Evolutionary conservation across 1,140 invertebrate species (phyloP).

Genomic region (Chironomus striatipennis): DNA sequence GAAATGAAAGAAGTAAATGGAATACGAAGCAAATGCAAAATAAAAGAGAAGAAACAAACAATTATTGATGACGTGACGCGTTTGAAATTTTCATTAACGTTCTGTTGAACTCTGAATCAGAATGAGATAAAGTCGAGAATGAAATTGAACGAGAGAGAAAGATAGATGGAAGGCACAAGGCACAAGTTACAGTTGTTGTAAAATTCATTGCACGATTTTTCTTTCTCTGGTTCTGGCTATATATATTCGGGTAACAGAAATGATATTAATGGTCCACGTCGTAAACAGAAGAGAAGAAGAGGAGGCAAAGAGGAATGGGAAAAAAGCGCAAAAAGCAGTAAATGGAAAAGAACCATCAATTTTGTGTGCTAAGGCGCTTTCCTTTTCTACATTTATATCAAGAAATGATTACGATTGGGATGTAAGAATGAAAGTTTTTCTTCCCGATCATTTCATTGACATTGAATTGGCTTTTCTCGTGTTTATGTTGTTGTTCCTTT

Average conservation of each 20-base stretch:
- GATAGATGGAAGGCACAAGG: neutral
- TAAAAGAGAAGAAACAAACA: conserved; percentile 16
- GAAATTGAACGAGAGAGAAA: neutral
- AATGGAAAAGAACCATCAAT: conserved; percentile 21
- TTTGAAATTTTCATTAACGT: neutral
- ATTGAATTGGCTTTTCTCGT: neutral
- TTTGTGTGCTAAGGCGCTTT: neutral
- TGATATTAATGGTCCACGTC: conserved; percentile 23
- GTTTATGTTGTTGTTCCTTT: no score
- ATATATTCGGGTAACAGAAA: conserved; percentile 6
- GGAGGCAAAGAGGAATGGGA: neutral
- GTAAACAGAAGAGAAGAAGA: neutral
- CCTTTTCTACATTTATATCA: neutral
- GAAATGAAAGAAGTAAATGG: no score
- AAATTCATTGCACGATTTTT: conserved; percentile 23
- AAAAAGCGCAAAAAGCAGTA: conserved; percentile 17
- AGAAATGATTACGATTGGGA: no score
- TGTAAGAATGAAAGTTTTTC: no score
- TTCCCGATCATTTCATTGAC: neutral
- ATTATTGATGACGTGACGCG: conserved; percentile 23
- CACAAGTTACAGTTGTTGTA: neutral
- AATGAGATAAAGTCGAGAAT: neutral
- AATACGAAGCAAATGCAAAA: no score
- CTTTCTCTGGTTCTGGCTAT: neutral
- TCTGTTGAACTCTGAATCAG: neutral